A percentile compares a stretch with the other conserved stretches of the same genome.
These are phyloP conservation scores for Scortum barcoo DNA, from an alignment of 2,113 vertebrate species.

Conservation along the genomic window DNA sequence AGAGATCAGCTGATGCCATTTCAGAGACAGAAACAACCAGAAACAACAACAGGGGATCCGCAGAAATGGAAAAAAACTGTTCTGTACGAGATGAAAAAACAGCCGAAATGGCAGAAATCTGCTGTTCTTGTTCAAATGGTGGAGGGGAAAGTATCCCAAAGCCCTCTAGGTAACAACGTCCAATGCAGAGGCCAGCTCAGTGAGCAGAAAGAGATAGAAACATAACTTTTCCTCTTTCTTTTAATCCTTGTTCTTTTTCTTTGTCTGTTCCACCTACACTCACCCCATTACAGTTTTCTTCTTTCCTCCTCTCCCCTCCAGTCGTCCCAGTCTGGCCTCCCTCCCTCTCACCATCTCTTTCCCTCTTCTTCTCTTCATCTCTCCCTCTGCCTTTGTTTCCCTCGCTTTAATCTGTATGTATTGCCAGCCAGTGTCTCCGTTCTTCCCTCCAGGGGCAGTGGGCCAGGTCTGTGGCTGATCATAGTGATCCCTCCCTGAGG, in stretches of 20 bases:
- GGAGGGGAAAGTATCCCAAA: neutral
- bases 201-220: neutral
- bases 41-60: conserved; percentile 11
- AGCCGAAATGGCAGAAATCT: conserved; percentile 8
- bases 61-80: neutral
- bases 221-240: conserved; percentile 1
- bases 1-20: conserved; percentile 53
- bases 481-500: conserved; percentile 73
- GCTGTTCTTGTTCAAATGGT: conserved; percentile 20
- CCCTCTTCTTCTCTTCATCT: conserved; percentile 17
- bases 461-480: conserved; percentile 69
- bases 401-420: conserved; percentile 67
- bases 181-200: conserved; percentile 10
- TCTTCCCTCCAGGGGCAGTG: conserved; percentile 53
- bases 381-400: conserved; percentile 41
- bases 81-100: neutral
- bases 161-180: conserved; percentile 25
- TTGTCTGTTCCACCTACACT: neutral
- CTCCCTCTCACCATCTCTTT: conserved; percentile 9
- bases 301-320: conserved; percentile 8
- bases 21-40: conserved; percentile 13
- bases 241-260: neutral
- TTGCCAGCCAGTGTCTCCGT: conserved; percentile 63
- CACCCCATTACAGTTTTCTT: neutral
- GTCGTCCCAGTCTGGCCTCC: conserved; percentile 26